Percentiles rank a stretch among this genome's conserved stretches.
phyloP scores from a whole-genome alignment of 2,797 vertebrate species.

The Lacerta bilineata region DNA sequence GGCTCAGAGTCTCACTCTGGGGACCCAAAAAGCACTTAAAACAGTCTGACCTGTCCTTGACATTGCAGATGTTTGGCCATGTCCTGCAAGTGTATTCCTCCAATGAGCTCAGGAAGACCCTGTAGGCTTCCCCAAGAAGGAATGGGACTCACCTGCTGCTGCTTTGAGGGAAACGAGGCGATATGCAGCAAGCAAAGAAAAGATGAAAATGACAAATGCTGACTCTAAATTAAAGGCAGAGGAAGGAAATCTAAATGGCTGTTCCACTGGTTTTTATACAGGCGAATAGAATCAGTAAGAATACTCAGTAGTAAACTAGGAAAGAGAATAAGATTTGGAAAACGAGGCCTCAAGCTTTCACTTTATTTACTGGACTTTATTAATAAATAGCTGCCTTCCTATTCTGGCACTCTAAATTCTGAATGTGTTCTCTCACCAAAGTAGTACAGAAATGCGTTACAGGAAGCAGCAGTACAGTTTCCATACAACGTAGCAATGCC shows the following conservation, averaged over 20 bases:
- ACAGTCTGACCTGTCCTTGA: too few relatives aligned
- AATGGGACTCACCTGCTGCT: neutral
- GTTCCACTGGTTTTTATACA: neutral
- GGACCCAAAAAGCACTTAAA: neutral
- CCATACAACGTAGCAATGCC: constrained; percentile 63
- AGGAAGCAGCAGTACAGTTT: neutral
- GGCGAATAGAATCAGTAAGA: constrained; percentile 35
- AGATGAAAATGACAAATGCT: neutral
- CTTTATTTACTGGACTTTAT: constrained; percentile 4
- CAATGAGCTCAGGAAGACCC: neutral
- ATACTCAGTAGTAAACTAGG: neutral
- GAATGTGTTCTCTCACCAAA: constrained; percentile 3
- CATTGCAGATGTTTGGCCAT: neutral
- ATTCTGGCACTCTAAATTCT: constrained; percentile 25
- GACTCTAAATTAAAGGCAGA: neutral
- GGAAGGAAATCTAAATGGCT: neutral
- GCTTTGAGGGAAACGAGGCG: neutral
- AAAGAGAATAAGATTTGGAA: constrained; percentile 28
- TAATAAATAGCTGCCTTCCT: constrained; percentile 33
- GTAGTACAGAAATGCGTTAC: neutral
- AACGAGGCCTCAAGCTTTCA: constrained; percentile 21
- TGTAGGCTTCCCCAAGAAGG: neutral
- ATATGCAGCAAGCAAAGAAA: neutral
- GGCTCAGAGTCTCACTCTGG: neutral
- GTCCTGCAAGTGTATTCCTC: neutral